Percentiles rank a stretch among this genome's conserved stretches.
Evolutionary conservation across 2,888 invertebrate genomes (phyloP).

Genomic region (Hypselothyrea guttata): DNA sequence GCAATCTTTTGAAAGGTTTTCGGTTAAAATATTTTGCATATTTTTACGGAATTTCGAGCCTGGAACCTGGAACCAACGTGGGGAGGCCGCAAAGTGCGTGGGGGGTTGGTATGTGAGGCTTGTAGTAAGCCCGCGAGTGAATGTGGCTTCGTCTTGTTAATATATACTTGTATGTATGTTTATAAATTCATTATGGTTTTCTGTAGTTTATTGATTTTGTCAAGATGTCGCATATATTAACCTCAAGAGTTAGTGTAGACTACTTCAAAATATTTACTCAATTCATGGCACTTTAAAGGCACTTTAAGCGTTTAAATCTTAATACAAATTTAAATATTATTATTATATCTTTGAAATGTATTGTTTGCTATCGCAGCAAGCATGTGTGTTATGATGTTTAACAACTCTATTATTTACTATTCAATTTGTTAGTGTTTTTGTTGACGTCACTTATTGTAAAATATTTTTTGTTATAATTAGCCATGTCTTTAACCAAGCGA

Average conservation of each 20-base stretch:
- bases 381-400: too few relatives aligned
- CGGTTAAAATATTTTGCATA: constrained; percentile 72
- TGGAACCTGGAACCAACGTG: constrained; percentile 24
- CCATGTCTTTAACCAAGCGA: too few relatives aligned
- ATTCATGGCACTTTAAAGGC: too few relatives aligned
- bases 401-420: too few relatives aligned
- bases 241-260: constrained; percentile 2
- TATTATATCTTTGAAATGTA: too few relatives aligned
- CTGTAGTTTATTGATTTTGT: constrained; percentile 66
- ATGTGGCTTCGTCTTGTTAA: constrained; percentile 2
- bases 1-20: constrained; percentile 73
- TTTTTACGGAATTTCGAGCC: constrained; percentile 54
- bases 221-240: constrained; percentile 17
- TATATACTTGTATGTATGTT: constrained; percentile 32
- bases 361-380: too few relatives aligned
- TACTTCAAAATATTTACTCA: constrained; percentile 45
- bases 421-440: too few relatives aligned
- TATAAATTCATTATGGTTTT: constrained; percentile 65
- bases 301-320: too few relatives aligned
- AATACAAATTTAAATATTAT: too few relatives aligned
- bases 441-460: too few relatives aligned
- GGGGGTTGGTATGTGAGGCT: neutral
- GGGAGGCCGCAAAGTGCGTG: neutral
- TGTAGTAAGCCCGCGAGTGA: constrained; percentile 7
- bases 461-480: too few relatives aligned